Conservation (phyloP, 2,888 invertebrate genomes). For the Cheilosia soror region DNA sequence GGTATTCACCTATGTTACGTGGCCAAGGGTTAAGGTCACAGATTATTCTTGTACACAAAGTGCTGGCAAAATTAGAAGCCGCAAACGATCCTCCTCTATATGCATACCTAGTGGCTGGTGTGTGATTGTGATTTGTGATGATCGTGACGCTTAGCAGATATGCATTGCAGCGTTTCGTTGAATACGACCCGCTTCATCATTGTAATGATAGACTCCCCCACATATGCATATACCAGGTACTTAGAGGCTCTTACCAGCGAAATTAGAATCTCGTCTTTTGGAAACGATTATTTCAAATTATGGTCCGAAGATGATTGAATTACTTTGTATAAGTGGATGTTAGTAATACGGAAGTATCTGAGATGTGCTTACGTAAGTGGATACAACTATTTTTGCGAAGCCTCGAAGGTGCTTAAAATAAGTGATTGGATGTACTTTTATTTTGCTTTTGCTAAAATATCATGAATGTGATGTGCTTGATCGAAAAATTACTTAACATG, state of each 20-base stretch:
- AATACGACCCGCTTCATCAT: conserved; percentile 6
- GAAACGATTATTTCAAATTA: conserved; percentile 33
- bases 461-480: conserved; percentile 5
- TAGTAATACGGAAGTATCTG: conserved; percentile 46
- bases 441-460: conserved; percentile 6
- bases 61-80: conserved; percentile 60
- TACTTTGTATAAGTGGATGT: conserved; percentile 47
- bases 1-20: conserved; percentile 23
- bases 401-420: conserved; percentile 4
- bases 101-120: not conserved
- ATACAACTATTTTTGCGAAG: conserved; percentile 3
- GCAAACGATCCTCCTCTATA: conserved; percentile 24
- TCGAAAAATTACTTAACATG: conserved; percentile 4
- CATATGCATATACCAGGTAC: conserved; percentile 12
- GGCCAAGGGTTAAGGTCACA: conserved; percentile 62
- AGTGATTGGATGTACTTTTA: not conserved
- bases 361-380: conserved; percentile 8
- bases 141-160: conserved; percentile 50
- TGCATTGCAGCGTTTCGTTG: conserved; percentile 26
- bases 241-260: conserved; percentile 26
- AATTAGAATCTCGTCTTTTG: conserved; percentile 38
- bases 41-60: conserved; percentile 59
- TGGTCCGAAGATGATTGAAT: conserved; percentile 47
- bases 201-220: conserved; percentile 58
- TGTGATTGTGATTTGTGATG: conserved; percentile 30